Base-by-base conservation (phyloP, 2,888 invertebrate genomes). In the Volucella inflata region DNA sequence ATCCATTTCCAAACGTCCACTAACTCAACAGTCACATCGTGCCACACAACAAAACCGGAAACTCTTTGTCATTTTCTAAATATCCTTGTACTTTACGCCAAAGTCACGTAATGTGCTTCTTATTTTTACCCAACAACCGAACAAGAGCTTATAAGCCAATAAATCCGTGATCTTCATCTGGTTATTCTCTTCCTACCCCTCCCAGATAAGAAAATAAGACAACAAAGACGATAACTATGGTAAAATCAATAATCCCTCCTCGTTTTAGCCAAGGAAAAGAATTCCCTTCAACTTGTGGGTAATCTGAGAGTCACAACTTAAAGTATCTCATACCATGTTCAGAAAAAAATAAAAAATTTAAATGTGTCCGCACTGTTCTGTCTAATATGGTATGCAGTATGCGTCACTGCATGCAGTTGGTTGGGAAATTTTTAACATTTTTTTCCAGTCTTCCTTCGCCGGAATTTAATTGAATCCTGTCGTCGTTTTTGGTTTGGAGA, bases 171-270 rank as follows among this genome's bases (percentile, higher is more conserved):
- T 50, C 44, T 55, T 44, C 67, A 55, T 9, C 57, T 10, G 36
- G 36, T 8, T 3, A n/a, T 9, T 38, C 46, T 8, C 17, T 38
- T 42, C 16, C 38, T 42, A 53, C 57, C 16, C 38, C 30, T 3
- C 38, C 21, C 8, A 11, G 9, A 36, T 55, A 53, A n/a, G 17
- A 14, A 46, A 44, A 51, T n/a, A 1, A 38, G 16, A 8, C 2
- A 11, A 44, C 16, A 62, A 57, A 17, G 46, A 36, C 10, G 12
- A 40, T 11, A 44, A 53, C 30, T 30, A 30, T 30, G 30, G 30
- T 30, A 70, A 83, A 83, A 83, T 83, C 79, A 74, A 84, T 84
- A 84, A 75, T 84, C 46, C 60, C 12, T 40, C 36, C 46, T 53
- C 6, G 6, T 40, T 46, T 72, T 70, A 30, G 50, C 50, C 51